These are phyloP conservation scores for Synergus umbraculus DNA, from an alignment of 2,888 invertebrate species.

Conservation along the genomic window DNA sequence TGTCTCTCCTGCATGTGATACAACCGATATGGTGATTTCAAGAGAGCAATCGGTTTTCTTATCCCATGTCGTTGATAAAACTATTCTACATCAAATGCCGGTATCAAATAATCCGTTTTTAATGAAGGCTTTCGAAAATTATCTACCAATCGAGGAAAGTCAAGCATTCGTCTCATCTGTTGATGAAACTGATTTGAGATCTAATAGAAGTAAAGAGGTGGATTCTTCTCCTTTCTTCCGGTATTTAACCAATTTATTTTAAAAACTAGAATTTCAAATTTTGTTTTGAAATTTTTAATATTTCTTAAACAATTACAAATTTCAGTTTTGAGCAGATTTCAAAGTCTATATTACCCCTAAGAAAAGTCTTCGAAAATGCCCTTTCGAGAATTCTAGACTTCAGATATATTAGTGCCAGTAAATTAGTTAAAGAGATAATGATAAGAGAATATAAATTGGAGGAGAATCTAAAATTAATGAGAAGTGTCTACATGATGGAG, in stretches of 20 bases:
- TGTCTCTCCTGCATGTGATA: slow-evolving; percentile 50
- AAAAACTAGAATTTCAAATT: neutral
- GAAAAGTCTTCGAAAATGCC: slow-evolving; percentile 75
- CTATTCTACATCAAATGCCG: slow-evolving; percentile 67
- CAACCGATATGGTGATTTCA: slow-evolving; percentile 46
- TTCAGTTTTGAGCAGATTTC: slow-evolving; percentile 65
- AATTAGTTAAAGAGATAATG: slow-evolving; percentile 78
- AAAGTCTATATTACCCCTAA: slow-evolving; percentile 74
- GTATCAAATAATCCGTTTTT: slow-evolving; percentile 75
- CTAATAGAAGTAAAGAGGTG: slow-evolving; percentile 27
- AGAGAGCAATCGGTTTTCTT: slow-evolving; percentile 45
- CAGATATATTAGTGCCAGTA: slow-evolving; percentile 76
- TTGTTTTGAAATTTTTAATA: slow-evolving; percentile 2
- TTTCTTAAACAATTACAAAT: slow-evolving; percentile 17
- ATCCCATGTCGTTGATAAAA: slow-evolving; percentile 57
- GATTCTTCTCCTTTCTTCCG: slow-evolving; percentile 23
- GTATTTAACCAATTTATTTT: neutral
- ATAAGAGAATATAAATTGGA: slow-evolving; percentile 77
- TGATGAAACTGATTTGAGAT: slow-evolving; percentile 51
- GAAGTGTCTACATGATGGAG: slow-evolving; percentile 79
- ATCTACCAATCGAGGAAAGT: slow-evolving; percentile 66
- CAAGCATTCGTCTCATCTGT: slow-evolving; percentile 52
- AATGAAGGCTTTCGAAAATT: slow-evolving; percentile 77
- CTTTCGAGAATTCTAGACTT: slow-evolving; percentile 76
- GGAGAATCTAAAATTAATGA: slow-evolving; percentile 77